Percentiles rank a stretch among this genome's conserved stretches.
phyloP scores from a whole-genome alignment of 2,888 invertebrate species.

The Ptilodon capucinus region DNA sequence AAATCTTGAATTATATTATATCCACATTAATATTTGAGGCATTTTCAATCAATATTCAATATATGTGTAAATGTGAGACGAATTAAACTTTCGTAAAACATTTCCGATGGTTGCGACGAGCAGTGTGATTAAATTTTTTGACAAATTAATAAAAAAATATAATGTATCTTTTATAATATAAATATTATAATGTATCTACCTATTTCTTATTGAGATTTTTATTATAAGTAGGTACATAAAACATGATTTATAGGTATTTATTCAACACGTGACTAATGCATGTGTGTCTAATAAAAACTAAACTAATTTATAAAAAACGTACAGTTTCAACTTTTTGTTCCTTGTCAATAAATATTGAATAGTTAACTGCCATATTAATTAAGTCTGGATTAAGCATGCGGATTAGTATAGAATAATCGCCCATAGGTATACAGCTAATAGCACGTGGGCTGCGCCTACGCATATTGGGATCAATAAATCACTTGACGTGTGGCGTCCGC shows the following conservation, averaged over 20 bases:
- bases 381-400: slow-evolving; percentile 34
- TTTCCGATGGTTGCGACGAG: no score
- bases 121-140: no score
- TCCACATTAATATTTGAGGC: no score
- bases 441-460: slow-evolving; percentile 62
- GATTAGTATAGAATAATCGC: slow-evolving; percentile 41
- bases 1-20: no score
- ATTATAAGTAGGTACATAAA: not conserved
- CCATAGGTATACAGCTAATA: slow-evolving; percentile 39
- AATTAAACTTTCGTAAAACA: no score
- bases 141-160: no score
- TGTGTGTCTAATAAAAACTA: not conserved
- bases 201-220: no score
- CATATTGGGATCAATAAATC: slow-evolving; percentile 50
- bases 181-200: no score
- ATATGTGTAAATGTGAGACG: no score
- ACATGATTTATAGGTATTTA: no score
- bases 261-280: not conserved
- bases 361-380: slow-evolving; percentile 27
- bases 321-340: slow-evolving; percentile 11
- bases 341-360: slow-evolving; percentile 25
- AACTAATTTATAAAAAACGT: slow-evolving; percentile 1
- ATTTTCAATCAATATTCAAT: no score
- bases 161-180: no score
- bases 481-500: slow-evolving; percentile 45